phyloP scores from a whole-genome alignment of 1,140 invertebrate species.

The Bombus breviceps region DNA sequence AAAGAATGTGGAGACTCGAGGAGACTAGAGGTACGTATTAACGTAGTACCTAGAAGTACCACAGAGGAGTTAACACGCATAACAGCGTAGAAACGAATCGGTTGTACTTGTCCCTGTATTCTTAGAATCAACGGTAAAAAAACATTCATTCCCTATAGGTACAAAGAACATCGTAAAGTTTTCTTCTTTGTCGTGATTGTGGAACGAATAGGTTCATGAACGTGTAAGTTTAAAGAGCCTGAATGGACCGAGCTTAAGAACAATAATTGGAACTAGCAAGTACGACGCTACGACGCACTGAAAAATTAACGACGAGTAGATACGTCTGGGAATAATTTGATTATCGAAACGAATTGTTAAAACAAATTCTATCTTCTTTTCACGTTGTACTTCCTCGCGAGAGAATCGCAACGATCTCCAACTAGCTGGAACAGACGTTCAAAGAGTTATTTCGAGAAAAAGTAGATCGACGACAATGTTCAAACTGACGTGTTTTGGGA shows the following conservation, averaged over 20 bases:
- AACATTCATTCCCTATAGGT: background rate
- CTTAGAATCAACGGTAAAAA: constrained; percentile 35
- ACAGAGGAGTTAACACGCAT: constrained; percentile 26
- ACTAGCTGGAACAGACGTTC: background rate
- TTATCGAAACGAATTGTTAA: background rate
- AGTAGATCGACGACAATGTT: background rate
- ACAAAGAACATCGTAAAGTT: background rate
- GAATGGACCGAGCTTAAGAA: background rate
- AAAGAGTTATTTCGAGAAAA: background rate
- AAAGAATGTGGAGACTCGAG: constrained; percentile 20
- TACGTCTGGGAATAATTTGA: background rate
- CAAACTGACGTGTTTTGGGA: background rate
- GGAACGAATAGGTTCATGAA: constrained; percentile 4
- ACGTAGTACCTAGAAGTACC: constrained; percentile 52
- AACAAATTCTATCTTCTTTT: background rate
- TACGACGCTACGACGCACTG: background rate
- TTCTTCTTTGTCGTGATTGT: background rate
- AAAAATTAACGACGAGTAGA: background rate
- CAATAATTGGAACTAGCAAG: background rate
- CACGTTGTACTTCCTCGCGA: background rate
- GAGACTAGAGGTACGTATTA: constrained; percentile 38
- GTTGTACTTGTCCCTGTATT: constrained; percentile 24
- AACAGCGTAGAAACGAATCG: constrained; percentile 6
- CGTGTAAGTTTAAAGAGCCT: background rate
- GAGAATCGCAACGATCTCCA: background rate